Conservation (phyloP, 2,888 invertebrate species). For the Hypolimnas misippus region DNA sequence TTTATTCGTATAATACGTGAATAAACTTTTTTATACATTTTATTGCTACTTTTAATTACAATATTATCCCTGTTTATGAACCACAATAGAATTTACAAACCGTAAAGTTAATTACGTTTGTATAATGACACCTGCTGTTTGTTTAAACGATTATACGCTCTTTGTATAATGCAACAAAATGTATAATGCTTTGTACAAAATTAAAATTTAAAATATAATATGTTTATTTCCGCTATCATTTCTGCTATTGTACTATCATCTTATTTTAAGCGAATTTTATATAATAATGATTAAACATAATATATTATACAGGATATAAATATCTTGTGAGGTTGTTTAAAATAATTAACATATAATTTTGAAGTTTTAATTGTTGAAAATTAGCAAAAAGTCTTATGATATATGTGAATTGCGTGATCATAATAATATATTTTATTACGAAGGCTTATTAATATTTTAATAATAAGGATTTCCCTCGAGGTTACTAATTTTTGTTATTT, state of each 20-base stretch:
- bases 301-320: background rate
- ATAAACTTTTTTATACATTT: slow-evolving; percentile 23
- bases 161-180: background rate
- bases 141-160: slow-evolving; percentile 14
- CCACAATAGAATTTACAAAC: slow-evolving; percentile 37
- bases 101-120: slow-evolving; percentile 35
- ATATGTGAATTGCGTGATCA: too few relatives aligned
- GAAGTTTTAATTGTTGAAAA: too few relatives aligned
- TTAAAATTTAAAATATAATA: background rate
- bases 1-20: slow-evolving; percentile 8
- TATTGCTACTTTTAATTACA: slow-evolving; percentile 30
- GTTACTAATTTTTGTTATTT: too few relatives aligned
- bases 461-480: too few relatives aligned
- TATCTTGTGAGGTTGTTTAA: background rate
- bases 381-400: too few relatives aligned
- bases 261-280: slow-evolving; percentile 1
- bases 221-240: background rate
- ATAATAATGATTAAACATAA: background rate
- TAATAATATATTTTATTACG: too few relatives aligned
- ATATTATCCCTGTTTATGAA: slow-evolving; percentile 29
- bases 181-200: background rate
- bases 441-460: too few relatives aligned
- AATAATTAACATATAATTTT: too few relatives aligned
- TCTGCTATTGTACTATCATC: background rate
- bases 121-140: slow-evolving; percentile 23